Base-by-base conservation (phyloP, 1,140 invertebrate species). In the Euwallacea similis region DNA sequence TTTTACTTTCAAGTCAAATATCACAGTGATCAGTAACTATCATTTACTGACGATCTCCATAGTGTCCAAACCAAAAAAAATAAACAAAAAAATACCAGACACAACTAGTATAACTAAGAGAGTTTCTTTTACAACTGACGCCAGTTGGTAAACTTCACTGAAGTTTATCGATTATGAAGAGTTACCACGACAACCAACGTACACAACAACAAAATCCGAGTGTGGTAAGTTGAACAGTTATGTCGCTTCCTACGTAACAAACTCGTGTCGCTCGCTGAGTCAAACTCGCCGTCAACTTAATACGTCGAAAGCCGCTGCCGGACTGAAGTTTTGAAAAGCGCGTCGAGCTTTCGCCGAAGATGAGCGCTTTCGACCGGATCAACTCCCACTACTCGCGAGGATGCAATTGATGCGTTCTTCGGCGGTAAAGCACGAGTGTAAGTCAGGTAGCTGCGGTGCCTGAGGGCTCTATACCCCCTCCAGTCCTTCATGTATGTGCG, bases 351-450 rank as follows among this genome's bases (percentile, higher is more conserved):
- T 53, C 44, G 53, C 53, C 33, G 70, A 71, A 71, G 61, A 60
- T 60, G 60, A 59, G 63, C 64, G 54, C 15, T 54, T 53, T 72
- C 60, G 70, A 64, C 63, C 33, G 56, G 46, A 61, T 61, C 44
- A 42, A 67, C 71, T 72, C 71, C 71, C 71, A 72, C 71, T 72
- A 67, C 71, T 72, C 41, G n/a, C 10, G 10, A 67, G 66, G 66
- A 68, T 72, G 71, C 71, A 68, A 54, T 66, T 68, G 60, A 67
- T 72, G 65, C 60, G 59, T 56, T 68, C 50, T 11, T 66, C 9
- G 55, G 54, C 58, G 71, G 71, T 68, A 68, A 64, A 67, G 71
- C 71, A 68, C 71, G 58, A 42, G 71, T 58, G 64, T 67, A 72
- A 72, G 71, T 72, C 71, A 72, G 71, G 71, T 72, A 72, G 71